A percentile compares a stretch with the other conserved stretches of the same genome.
Conservation (phyloP, 2,888 invertebrate species). For the Lamellibrachia satsuma region DNA sequence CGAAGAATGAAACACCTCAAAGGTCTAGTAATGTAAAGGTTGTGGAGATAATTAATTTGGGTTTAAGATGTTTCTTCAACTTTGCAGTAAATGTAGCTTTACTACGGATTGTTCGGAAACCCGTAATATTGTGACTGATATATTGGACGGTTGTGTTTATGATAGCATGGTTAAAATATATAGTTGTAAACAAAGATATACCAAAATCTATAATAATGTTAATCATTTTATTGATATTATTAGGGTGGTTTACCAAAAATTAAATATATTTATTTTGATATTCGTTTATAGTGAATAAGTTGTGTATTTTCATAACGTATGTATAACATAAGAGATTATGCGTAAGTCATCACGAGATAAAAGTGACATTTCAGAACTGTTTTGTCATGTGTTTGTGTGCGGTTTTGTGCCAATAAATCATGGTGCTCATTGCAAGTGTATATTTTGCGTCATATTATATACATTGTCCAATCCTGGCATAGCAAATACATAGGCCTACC, state of each 20-base stretch:
- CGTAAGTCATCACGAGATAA: neutral
- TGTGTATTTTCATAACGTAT: neutral
- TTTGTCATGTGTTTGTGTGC: neutral
- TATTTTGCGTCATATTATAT: neutral
- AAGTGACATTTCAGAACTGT: neutral
- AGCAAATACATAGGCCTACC: no score
- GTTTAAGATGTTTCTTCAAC: neutral
- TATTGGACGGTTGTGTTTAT: neutral
- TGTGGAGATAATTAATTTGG: neutral
- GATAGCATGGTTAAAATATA: neutral
- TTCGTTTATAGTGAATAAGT: neutral
- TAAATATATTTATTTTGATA: neutral
- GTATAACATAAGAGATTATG: neutral
- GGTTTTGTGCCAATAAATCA: conserved; percentile 6
- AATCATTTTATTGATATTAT: neutral
- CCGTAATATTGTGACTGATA: neutral
- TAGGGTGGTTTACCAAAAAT: neutral
- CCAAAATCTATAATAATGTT: neutral
- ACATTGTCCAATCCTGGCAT: neutral
- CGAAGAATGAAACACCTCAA: no score
- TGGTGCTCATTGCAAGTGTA: neutral
- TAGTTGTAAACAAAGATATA: neutral
- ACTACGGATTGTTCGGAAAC: neutral
- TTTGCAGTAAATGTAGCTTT: neutral
- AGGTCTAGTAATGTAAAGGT: neutral